A percentile compares a stretch with the other conserved stretches of the same genome.
These are phyloP conservation scores for Sialia sialis DNA, from an alignment of 2,113 vertebrate genomes.

Conservation along the genomic window DNA sequence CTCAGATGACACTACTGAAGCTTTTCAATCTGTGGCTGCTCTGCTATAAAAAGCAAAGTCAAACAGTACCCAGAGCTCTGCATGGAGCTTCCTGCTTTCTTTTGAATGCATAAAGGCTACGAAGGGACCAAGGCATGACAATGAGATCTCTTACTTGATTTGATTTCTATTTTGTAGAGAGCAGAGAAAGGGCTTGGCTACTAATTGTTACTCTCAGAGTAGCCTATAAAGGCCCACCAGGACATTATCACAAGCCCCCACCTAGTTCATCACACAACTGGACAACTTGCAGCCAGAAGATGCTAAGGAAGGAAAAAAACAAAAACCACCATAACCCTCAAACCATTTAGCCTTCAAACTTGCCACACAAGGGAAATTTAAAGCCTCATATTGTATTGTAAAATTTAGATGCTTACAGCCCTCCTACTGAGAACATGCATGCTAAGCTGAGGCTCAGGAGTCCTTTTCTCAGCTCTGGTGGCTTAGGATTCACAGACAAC, in stretches of 20 bases:
- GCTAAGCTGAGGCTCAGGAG: background rate
- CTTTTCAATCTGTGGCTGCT: background rate
- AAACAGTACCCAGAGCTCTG: background rate
- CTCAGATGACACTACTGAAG: background rate
- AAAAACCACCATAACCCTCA: background rate
- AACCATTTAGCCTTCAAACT: background rate
- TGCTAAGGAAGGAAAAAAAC: background rate
- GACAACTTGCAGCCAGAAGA: background rate
- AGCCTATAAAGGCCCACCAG: background rate
- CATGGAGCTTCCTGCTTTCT: background rate
- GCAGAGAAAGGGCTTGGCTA: background rate
- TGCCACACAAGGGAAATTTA: background rate
- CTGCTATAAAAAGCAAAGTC: background rate
- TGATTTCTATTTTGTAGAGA: background rate
- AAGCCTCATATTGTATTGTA: background rate
- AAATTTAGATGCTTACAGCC: background rate
- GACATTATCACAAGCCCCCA: background rate
- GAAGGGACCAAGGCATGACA: background rate
- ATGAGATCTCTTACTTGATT: background rate
- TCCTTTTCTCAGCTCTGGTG: background rate
- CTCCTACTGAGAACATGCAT: background rate
- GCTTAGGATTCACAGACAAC: background rate
- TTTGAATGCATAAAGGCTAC: background rate
- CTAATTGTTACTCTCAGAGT: background rate
- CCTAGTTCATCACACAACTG: background rate